Evolutionary conservation across 1,140 invertebrate genomes (phyloP), one percentile per base, ranked within the genome.

Genomic region (Lepidurus couesii): DNA sequence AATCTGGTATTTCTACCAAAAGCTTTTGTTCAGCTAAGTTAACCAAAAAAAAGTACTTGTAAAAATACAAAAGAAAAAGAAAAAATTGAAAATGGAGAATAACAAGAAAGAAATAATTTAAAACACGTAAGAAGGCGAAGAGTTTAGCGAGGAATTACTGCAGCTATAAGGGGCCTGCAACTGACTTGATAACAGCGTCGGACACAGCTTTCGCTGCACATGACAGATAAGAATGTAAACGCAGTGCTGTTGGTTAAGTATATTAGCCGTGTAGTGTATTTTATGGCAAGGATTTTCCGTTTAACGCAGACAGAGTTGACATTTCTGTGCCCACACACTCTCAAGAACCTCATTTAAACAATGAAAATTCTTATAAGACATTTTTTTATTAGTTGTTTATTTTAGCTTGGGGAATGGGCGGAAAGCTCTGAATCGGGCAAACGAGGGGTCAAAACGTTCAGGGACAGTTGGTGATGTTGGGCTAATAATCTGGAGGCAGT

Each of bases 181-280:
- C 53, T 65, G 53, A 65, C 53, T 65, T 65, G 53, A 65, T 65
- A 65, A 65, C 53, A 65, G 53, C 21, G 16, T 65, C 21, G 53
- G 53, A 65, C 53, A 65, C 53, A 65, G 21, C 21, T 65, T 65
- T 65, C 16, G 53, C 53, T 65, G 53, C 53, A 21, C 21, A 21
- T 7, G 53, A 65, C 53, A 65, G 53, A 65, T 65, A 65, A 65
- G 53, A 21, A 65, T 65, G 53, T 65, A 65, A 34, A 34, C 34
- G 34, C 34, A 34, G 34, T 65, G 21, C 53, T 65, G 53, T 65
- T 7, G 53, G 16, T 65, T 65, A 65, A 65, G 16, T n/a, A 34
- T 34, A 65, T 65, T n/a, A 16, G 13, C 53, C 53, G 3, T 65
- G 13, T 21, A n/a, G 53, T 65, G 53, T 65, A 65, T 65, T 65